These are phyloP conservation scores for Penaeus japonicus DNA, from an alignment of 1,140 invertebrate genomes.

Conservation along the genomic window DNA sequence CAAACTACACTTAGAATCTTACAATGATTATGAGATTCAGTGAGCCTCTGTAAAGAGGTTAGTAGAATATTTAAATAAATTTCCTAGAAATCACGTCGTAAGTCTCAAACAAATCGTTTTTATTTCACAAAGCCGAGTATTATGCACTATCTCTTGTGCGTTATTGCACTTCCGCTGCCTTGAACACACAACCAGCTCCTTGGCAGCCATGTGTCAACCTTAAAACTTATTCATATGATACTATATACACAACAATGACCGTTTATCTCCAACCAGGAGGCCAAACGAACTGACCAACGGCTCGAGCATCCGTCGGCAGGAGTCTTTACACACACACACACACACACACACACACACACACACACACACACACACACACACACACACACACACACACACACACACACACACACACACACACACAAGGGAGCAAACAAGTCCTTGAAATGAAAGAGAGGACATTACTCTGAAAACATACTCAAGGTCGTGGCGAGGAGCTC, in stretches of 20 bases:
- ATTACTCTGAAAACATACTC: too few relatives aligned
- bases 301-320: too few relatives aligned
- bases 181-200: conserved; percentile 20
- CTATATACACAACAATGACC: conserved; percentile 38
- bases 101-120: conserved; percentile 7
- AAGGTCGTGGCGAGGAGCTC: too few relatives aligned
- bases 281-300: too few relatives aligned
- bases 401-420: too few relatives aligned
- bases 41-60: conserved; percentile 38
- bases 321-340: too few relatives aligned
- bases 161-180: conserved; percentile 47
- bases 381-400: too few relatives aligned
- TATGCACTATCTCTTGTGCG: conserved; percentile 52
- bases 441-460: too few relatives aligned
- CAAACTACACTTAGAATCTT: conserved; percentile 49
- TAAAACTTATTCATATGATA: conserved; percentile 9
- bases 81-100: conserved; percentile 51
- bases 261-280: conserved; percentile 10
- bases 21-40: conserved; percentile 49
- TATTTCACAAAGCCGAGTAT: conserved; percentile 53
- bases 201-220: conserved; percentile 33
- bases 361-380: too few relatives aligned
- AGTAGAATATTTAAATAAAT: conserved; percentile 37
- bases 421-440: too few relatives aligned
- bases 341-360: too few relatives aligned